phyloP scores from a whole-genome alignment of 2,113 vertebrate genomes.

The Labrus mixtus region DNA sequence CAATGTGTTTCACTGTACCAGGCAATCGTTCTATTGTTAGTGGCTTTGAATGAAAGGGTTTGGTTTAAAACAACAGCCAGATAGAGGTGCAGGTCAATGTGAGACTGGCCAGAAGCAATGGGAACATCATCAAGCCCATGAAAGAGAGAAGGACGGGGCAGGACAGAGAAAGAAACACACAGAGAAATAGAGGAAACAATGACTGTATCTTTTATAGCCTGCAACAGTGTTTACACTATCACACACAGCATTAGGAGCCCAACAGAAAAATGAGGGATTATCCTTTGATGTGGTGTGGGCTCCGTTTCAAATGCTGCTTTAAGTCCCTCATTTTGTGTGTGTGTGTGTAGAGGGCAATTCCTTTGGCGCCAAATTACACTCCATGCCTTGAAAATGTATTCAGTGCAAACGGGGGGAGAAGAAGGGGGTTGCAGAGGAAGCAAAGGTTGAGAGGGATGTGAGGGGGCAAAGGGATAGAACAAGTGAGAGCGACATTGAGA shows the following conservation, averaged over 20 bases:
- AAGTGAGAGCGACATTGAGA: constrained; percentile 51
- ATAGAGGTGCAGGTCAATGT: constrained; percentile 48
- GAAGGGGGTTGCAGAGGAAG: constrained; percentile 33
- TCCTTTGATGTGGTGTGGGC: constrained; percentile 81
- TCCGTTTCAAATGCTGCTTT: constrained; percentile 79
- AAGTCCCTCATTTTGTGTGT: constrained; percentile 68
- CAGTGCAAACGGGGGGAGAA: constrained; percentile 23
- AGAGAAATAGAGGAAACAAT: constrained; percentile 59
- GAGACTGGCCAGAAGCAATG: constrained; percentile 30
- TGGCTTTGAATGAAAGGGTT: constrained; percentile 60
- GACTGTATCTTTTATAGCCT: constrained; percentile 64
- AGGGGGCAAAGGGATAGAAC: constrained; percentile 44
- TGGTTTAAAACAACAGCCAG: constrained; percentile 59
- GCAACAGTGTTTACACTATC: constrained; percentile 65
- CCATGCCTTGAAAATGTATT: constrained; percentile 64
- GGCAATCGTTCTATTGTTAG: constrained; percentile 59
- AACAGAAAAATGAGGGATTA: constrained; percentile 79
- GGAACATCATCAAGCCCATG: constrained; percentile 26
- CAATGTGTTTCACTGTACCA: constrained; percentile 38
- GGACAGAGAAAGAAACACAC: constrained; percentile 33
- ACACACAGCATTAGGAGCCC: constrained; percentile 72
- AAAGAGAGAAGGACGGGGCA: constrained; percentile 41
- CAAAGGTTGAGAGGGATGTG: constrained; percentile 40
- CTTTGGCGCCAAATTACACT: constrained; percentile 73
- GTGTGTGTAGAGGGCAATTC: constrained; percentile 65